phyloP scores from a whole-genome alignment of 2,113 vertebrate species.

The Lepisosteus osseus region DNA sequence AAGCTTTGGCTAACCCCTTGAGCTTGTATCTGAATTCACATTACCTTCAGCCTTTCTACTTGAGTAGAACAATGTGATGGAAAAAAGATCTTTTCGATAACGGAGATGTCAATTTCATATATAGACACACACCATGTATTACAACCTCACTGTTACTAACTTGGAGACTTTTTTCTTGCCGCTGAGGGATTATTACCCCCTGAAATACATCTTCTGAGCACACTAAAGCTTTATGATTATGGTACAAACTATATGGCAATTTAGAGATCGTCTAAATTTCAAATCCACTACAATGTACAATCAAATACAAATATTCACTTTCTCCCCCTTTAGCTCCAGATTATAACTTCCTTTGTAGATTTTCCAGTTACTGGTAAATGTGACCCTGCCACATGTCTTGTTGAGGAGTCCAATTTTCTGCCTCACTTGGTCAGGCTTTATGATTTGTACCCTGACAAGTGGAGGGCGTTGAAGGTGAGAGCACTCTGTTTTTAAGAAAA shows the following conservation, averaged over 20 bases:
- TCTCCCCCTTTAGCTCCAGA: background rate
- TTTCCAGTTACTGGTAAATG: background rate
- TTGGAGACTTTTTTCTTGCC: too few relatives aligned
- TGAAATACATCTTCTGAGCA: too few relatives aligned
- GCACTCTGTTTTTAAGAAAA: background rate
- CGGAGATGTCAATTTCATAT: too few relatives aligned
- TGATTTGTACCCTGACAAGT: conserved; percentile 1
- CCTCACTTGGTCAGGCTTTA: background rate
- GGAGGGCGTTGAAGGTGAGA: background rate
- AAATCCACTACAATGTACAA: background rate
- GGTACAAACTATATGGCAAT: background rate
- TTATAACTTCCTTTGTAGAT: background rate
- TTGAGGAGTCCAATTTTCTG: conserved; percentile 2
- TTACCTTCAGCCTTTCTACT: too few relatives aligned
- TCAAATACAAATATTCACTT: background rate
- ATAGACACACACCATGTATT: too few relatives aligned
- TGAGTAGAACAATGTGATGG: too few relatives aligned
- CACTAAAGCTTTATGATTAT: background rate
- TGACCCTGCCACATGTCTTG: background rate
- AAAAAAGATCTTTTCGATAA: too few relatives aligned
- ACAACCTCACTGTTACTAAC: too few relatives aligned
- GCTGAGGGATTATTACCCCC: too few relatives aligned
- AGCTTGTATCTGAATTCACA: too few relatives aligned
- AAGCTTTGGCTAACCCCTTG: too few relatives aligned
- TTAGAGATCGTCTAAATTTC: background rate